phyloP scores from a whole-genome alignment of 2,113 vertebrate species.

The Callospermophilus lateralis region DNA sequence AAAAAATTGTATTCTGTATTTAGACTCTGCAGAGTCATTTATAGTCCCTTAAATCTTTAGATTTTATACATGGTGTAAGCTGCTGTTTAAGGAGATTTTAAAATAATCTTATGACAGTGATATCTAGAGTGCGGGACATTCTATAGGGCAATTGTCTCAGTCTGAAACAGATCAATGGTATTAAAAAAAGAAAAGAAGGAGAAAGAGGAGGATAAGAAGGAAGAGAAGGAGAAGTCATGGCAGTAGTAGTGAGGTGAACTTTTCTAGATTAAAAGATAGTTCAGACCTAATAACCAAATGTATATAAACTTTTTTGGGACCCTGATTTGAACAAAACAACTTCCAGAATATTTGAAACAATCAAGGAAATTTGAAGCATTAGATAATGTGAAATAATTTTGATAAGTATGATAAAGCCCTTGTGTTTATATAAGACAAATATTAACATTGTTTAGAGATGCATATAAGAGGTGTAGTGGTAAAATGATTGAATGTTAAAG shows the following conservation, averaged over 20 bases:
- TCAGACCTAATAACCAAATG: background rate
- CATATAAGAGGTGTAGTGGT: background rate
- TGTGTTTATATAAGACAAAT: slow-evolving; percentile 8
- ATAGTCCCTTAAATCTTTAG: background rate
- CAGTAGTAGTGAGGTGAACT: background rate
- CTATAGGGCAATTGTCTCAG: background rate
- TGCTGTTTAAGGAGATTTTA: no score
- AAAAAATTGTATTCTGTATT: background rate
- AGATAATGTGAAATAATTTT: slow-evolving; percentile 22
- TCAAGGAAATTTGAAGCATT: background rate
- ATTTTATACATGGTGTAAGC: background rate
- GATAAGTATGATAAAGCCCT: background rate
- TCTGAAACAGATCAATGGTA: background rate
- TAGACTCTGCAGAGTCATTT: background rate
- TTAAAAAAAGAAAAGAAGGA: background rate
- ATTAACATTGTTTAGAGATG: slow-evolving; percentile 24
- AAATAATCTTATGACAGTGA: background rate
- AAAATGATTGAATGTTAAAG: slow-evolving; percentile 17
- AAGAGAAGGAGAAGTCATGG: no score
- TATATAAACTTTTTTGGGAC: background rate
- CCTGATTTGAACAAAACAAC: slow-evolving; percentile 22
- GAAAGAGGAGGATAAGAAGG: background rate
- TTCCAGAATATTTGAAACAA: slow-evolving; percentile 35
- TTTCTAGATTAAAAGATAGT: slow-evolving; percentile 23
- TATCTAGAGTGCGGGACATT: background rate